Evolutionary conservation across 2,888 invertebrate species (phyloP).

Genomic region (Cabera pusaria): DNA sequence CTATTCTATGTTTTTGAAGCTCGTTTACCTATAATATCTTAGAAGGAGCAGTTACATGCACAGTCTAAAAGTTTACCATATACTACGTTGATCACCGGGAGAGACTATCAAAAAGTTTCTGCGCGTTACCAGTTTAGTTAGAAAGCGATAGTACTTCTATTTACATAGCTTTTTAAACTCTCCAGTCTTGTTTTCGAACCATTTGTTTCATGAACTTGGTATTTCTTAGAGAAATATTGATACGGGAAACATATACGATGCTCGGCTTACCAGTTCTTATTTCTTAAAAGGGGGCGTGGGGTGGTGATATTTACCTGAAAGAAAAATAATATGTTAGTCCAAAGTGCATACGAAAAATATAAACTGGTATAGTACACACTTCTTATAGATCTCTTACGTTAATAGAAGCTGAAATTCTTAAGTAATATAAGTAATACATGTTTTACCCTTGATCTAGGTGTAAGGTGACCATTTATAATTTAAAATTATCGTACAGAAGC

Average conservation of each 20-base stretch:
- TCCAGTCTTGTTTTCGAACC: slow-evolving; percentile 60
- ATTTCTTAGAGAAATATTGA: slow-evolving; percentile 8
- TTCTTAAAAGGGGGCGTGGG: no score
- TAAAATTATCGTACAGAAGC: no score
- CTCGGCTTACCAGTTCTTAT: slow-evolving; percentile 1
- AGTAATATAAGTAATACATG: no score
- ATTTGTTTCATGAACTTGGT: slow-evolving; percentile 43
- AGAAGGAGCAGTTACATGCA: no score
- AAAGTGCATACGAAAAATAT: neutral
- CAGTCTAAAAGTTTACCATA: slow-evolving; percentile 36
- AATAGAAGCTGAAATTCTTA: no score
- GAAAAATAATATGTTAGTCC: slow-evolving; percentile 26
- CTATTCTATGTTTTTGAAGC: no score
- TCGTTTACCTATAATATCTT: no score
- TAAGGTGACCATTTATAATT: no score
- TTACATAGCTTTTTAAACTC: slow-evolving; percentile 65
- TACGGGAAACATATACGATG: neutral
- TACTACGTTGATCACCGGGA: slow-evolving; percentile 41
- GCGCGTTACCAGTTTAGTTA: slow-evolving; percentile 64
- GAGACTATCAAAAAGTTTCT: slow-evolving; percentile 69
- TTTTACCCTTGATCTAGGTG: no score
- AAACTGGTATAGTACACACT: no score
- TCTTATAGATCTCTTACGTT: no score
- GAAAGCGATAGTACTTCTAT: slow-evolving; percentile 66
- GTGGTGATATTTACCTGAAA: slow-evolving; percentile 48